Evolutionary conservation across 2,797 vertebrate species (phyloP).

Genomic region (Falco concolor): DNA sequence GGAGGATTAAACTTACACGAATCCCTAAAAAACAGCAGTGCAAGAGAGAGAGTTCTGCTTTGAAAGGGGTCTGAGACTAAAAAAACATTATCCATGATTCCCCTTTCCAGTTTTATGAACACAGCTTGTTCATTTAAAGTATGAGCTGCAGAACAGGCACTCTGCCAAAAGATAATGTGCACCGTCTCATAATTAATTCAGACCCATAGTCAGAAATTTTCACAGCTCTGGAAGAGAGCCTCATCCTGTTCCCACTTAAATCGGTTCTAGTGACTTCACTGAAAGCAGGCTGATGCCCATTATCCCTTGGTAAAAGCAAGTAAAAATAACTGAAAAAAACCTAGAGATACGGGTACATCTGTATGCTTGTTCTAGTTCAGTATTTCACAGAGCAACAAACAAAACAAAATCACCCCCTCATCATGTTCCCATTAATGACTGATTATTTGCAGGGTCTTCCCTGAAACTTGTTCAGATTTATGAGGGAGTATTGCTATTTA

Average conservation of each 20-base stretch:
- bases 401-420: background rate
- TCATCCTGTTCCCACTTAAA: conserved; percentile 30
- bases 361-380: background rate
- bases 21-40: background rate
- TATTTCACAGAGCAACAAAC: conserved; percentile 12
- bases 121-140: conserved; percentile 40
- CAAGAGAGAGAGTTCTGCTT: conserved; percentile 3
- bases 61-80: conserved; percentile 45
- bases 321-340: conserved; percentile 10
- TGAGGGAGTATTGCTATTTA: background rate
- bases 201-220: conserved; percentile 37
- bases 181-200: conserved; percentile 34
- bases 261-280: conserved; percentile 22
- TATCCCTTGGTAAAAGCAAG: conserved; percentile 8
- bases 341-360: background rate
- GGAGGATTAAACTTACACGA: conserved; percentile 37
- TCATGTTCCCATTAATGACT: background rate
- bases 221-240: conserved; percentile 37
- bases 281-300: background rate
- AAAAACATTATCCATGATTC: conserved; percentile 32
- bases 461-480: background rate
- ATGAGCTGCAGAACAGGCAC: conserved; percentile 28
- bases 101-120: conserved; percentile 25
- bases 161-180: conserved; percentile 38
- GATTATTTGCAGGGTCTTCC: background rate